A percentile compares a stretch with the other conserved stretches of the same genome.
Conservation (phyloP, 2,888 invertebrate species). For the Tillus elongatus region DNA sequence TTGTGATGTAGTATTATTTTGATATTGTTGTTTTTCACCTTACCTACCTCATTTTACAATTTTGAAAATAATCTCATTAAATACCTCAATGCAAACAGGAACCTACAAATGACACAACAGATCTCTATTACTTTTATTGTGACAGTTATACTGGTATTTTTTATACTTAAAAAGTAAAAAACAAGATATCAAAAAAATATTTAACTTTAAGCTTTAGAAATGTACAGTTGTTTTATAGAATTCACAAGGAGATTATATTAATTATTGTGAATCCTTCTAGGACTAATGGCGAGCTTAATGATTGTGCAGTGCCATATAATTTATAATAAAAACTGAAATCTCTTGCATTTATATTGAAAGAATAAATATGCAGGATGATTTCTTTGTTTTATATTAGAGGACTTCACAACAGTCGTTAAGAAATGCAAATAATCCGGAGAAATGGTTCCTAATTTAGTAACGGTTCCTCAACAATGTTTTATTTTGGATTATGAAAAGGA, state of each 20-base stretch:
- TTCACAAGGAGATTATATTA: slow-evolving; percentile 23
- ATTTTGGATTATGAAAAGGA: slow-evolving; percentile 22
- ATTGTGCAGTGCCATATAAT: slow-evolving; percentile 37
- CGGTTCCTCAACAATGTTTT: slow-evolving; percentile 41
- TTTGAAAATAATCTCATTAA: slow-evolving; percentile 17
- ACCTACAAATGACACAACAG: slow-evolving; percentile 23
- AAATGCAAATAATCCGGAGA: slow-evolving; percentile 40
- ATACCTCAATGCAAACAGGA: slow-evolving; percentile 18
- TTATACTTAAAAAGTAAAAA: slow-evolving; percentile 32
- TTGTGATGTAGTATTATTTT: slow-evolving; percentile 28
- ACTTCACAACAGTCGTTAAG: slow-evolving; percentile 36
- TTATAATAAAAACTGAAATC: background rate
- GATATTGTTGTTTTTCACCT: slow-evolving; percentile 30
- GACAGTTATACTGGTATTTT: slow-evolving; percentile 32
- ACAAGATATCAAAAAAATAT: slow-evolving; percentile 28
- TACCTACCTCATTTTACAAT: slow-evolving; percentile 32
- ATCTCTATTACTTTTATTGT: slow-evolving; percentile 24
- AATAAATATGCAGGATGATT: too few species aligned
- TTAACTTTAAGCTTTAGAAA: slow-evolving; percentile 26
- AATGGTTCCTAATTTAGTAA: slow-evolving; percentile 41
- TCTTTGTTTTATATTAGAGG: slow-evolving; percentile 24
- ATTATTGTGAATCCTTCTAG: slow-evolving; percentile 16
- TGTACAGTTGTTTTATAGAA: slow-evolving; percentile 33
- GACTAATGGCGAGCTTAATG: slow-evolving; percentile 14
- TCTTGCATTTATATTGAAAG: too few species aligned